Evolutionary conservation across 1,140 invertebrate species (phyloP), one percentile per base, ranked within the genome.

Genomic region (Scaptomyza pallida): DNA sequence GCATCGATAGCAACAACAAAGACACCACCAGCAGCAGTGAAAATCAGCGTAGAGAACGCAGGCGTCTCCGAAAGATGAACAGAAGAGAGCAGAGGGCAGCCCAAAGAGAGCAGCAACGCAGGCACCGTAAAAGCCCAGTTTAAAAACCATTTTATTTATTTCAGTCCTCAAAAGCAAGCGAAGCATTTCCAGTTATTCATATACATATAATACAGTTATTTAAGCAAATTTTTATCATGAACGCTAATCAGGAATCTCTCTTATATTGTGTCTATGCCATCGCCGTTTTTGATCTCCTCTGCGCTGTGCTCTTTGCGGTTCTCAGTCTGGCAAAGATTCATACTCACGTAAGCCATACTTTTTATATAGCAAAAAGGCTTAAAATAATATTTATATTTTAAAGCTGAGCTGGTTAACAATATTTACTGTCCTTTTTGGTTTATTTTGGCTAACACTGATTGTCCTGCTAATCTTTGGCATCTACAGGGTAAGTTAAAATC

Each of bases 381-480:
- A 2, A 2, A 21, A 26, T 26, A 26, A 26, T 23, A 5, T 8
- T 9, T 0, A 8, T 2, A 0, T 1, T 0, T 30, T n/a, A 5
- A 40, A 76, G 80, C 13, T 83, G 2, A 83, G 76, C 47, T 83
- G 80, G 80, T 41, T 83, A 2, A 60, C 63, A 1, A 83, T 83
- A 30, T 83, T 85, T 12, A 60, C 60, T 0, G 23, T 63, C 1
- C 12, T 57, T 5, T 83, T 83, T 52, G 80, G 55, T 12, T 2
- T 73, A 6, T 85, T 85, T 16, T 83, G 80, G 80, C 1, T 79
- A 5, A 55, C 80, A 0, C 37, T 83, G 35, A 85, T 77, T 47
- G 1, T 43, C 6, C 16, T 80, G 73, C 73, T 85, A 0, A n/a
- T 85, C 5, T 6, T 64, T 10, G 80, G 80, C 8, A 80, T 85